Conservation (phyloP, 2,113 vertebrate species). For the Merops nubicus region DNA sequence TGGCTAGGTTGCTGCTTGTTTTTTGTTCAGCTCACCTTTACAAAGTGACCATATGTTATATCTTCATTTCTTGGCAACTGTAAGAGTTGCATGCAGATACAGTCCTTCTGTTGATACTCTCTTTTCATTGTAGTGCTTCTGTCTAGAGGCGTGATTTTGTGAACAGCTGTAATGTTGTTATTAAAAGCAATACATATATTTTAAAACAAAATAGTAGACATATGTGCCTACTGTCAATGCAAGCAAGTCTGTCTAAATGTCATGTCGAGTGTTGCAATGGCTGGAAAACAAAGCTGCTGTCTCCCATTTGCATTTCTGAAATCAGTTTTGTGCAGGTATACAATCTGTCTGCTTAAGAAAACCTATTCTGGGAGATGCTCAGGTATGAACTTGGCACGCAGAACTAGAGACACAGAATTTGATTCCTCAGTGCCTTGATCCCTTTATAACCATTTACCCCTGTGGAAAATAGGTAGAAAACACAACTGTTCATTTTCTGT, state of each 20-base stretch:
- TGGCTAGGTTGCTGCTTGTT: conserved; percentile 64
- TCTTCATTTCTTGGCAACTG: conserved; percentile 59
- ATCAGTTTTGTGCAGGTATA: conserved; percentile 17
- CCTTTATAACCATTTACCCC: conserved; percentile 36
- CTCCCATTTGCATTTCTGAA: conserved; percentile 47
- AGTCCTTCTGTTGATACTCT: conserved; percentile 51
- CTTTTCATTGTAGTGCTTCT: conserved; percentile 58
- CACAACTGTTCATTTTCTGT: conserved; percentile 66
- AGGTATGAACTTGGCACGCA: conserved; percentile 60
- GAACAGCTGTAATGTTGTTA: conserved; percentile 75
- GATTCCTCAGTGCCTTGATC: conserved; percentile 49
- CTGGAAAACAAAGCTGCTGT: conserved; percentile 62
- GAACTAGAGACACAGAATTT: conserved; percentile 6
- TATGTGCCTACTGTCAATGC: conserved; percentile 69
- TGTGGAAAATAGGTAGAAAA: conserved; percentile 65
- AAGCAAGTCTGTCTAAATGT: conserved; percentile 61
- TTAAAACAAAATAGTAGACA: conserved; percentile 72
- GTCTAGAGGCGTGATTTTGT: conserved; percentile 62
- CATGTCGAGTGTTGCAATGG: conserved; percentile 46
- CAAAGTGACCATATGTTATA: conserved; percentile 71
- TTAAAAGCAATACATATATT: conserved; percentile 69
- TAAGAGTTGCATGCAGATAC: conserved; percentile 33
- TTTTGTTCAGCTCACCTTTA: conserved; percentile 72
- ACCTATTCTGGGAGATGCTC: conserved; percentile 40
- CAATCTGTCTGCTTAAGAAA: conserved; percentile 66